Conservation (phyloP, 2,113 vertebrate species). For the Myotis brandtii region DNA sequence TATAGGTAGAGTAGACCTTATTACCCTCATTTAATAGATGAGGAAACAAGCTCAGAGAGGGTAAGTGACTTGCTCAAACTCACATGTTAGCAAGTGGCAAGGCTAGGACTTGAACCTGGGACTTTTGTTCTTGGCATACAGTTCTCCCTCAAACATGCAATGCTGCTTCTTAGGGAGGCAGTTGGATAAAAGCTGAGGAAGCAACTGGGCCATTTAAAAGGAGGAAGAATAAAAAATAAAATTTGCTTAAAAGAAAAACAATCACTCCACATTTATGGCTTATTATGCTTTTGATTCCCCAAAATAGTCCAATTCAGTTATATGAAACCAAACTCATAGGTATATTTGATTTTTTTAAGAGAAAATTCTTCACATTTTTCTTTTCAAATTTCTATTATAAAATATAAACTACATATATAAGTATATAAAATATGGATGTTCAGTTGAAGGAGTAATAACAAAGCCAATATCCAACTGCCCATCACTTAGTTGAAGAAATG, state of each 20-base stretch:
- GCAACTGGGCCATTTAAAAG: background rate
- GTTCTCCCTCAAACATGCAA: background rate
- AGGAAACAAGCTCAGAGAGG: background rate
- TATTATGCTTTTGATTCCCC: background rate
- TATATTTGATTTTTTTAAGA: background rate
- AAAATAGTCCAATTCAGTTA: background rate
- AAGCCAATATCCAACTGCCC: slow-evolving; percentile 31
- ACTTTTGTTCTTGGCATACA: background rate
- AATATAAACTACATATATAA: slow-evolving; percentile 22
- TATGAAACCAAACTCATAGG: background rate
- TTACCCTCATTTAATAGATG: background rate
- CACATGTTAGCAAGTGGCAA: background rate
- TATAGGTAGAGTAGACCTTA: background rate
- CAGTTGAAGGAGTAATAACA: slow-evolving; percentile 27
- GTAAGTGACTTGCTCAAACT: background rate
- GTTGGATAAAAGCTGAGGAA: background rate
- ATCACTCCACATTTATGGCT: background rate
- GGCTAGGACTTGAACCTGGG: background rate
- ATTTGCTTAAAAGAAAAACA: slow-evolving; percentile 45
- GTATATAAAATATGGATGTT: slow-evolving; percentile 43
- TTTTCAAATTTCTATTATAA: slow-evolving; percentile 9
- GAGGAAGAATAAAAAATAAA: background rate
- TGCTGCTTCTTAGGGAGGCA: background rate
- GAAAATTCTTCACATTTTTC: slow-evolving; percentile 1
- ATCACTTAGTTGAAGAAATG: slow-evolving; percentile 28